Conservation (phyloP, 2,113 vertebrate species). For the Notiomystis cincta region DNA sequence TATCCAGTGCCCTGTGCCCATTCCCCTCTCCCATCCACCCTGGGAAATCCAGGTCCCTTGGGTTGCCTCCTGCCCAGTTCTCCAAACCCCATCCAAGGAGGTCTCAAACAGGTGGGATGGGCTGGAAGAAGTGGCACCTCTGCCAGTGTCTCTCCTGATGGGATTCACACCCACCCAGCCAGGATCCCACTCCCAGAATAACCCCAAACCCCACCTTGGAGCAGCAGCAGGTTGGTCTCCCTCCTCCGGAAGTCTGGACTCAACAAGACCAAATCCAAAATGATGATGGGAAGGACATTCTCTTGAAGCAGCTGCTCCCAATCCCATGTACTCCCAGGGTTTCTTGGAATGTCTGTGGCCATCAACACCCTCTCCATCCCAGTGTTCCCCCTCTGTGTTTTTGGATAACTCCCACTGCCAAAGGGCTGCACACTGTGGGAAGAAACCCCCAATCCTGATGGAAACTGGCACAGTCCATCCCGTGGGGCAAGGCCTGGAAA, state of each 20-base stretch:
- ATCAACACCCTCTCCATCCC: neutral
- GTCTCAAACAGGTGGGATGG: neutral
- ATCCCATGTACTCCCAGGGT: fast-evolving
- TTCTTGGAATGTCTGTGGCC: neutral
- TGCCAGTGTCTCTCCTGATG: neutral
- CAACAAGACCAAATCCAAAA: fast-evolving
- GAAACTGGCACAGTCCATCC: neutral
- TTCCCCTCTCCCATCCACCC: neutral
- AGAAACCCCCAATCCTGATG: neutral
- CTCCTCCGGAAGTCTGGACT: neutral
- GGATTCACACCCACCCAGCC: neutral
- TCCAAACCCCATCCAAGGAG: neutral
- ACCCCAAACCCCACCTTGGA: neutral
- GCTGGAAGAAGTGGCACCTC: neutral
- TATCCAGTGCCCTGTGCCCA: neutral
- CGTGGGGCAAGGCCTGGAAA: neutral
- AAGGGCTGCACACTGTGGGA: neutral
- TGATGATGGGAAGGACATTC: fast-evolving
- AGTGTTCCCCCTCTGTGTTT: neutral
- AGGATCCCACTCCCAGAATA: neutral
- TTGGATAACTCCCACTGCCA: neutral
- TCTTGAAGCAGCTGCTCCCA: fast-evolving
- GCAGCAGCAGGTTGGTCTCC: neutral
- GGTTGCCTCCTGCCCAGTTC: neutral
- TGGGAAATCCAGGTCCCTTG: neutral